phyloP scores from a whole-genome alignment of 2,113 vertebrate genomes.

The Aegypius monachus region DNA sequence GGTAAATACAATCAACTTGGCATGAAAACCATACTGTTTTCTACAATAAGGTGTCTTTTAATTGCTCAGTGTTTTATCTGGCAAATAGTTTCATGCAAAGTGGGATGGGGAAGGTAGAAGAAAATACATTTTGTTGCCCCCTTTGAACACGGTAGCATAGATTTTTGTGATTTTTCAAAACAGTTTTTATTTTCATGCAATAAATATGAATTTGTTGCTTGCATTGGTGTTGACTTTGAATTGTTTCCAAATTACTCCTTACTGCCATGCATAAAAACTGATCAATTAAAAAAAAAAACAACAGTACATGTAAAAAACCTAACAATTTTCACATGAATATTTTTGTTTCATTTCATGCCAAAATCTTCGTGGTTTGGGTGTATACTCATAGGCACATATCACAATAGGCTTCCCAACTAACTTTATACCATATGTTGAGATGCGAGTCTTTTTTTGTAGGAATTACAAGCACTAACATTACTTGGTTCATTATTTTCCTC shows the following conservation, averaged over 20 bases:
- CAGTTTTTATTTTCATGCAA: neutral
- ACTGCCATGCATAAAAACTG: conserved; percentile 4
- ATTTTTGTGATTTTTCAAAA: neutral
- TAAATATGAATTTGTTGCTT: conserved; percentile 11
- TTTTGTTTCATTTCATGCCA: neutral
- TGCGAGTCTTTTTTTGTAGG: neutral
- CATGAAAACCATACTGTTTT: neutral
- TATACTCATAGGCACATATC: neutral
- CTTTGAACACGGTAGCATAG: neutral
- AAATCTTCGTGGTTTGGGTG: neutral
- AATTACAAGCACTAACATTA: neutral
- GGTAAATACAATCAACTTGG: neutral
- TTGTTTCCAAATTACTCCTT: neutral
- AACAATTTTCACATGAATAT: neutral
- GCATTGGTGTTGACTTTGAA: conserved; percentile 1
- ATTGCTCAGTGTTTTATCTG: neutral
- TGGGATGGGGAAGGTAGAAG: neutral
- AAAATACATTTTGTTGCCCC: neutral
- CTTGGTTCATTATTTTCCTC: neutral
- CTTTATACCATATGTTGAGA: neutral
- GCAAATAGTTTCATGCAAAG: conserved; percentile 2
- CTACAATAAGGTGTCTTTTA: neutral
- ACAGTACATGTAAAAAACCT: neutral
- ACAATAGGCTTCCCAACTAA: neutral
- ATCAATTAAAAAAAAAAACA: neutral